Base-by-base conservation (phyloP, 2,888 invertebrate species). In the Melieria omissa region DNA sequence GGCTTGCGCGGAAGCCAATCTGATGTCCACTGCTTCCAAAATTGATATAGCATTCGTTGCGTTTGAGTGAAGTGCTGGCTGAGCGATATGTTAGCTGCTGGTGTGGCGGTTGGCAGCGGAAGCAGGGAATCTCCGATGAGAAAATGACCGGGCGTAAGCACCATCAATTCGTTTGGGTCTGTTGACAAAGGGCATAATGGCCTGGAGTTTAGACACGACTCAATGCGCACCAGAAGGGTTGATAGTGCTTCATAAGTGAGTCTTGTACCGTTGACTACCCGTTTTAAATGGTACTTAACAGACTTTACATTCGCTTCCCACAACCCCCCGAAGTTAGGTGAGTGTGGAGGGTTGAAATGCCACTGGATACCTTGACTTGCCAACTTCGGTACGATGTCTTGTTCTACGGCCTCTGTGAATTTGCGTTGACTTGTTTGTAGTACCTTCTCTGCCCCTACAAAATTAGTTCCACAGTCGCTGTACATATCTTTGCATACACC, bases 301-400 rank as follows among this genome's bases (percentile, higher is more conserved):
- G 65, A 55, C n/a, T 57, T 57, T 6, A 16, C 66, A 46, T 63
- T 63, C 1, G 70, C 66, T 64, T 70, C 65, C 70, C 73, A 73
- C 16, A 73, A 16, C 3, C 69, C 72, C 1, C 64, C 72, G 49
- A 72, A 72, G 42, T 67, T 55, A 0, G 70, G 70, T 4, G 67
- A 57, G n/a, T 49, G 57, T 9, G 74, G 74, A n/a, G 72, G 72
- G 41, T 63, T 74, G 12, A 73, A 74, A 45, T 70, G 73, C 68
- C 65, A 74, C 45, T 58, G 42, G n/a, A 72, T 72, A 4, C 52
- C 42, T 41, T 66, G 45, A 8, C 45, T 47, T n/a, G 46, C 55
- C 10, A 74, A 54, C 9, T 47, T 55, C 14, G 64, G 42, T n/a
- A 42, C 42, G 66, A 64, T 66, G 7, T 54, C 52, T 5, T n/a